phyloP scores from a whole-genome alignment of 2,888 invertebrate genomes.

The Neoaliturus tenellus region DNA sequence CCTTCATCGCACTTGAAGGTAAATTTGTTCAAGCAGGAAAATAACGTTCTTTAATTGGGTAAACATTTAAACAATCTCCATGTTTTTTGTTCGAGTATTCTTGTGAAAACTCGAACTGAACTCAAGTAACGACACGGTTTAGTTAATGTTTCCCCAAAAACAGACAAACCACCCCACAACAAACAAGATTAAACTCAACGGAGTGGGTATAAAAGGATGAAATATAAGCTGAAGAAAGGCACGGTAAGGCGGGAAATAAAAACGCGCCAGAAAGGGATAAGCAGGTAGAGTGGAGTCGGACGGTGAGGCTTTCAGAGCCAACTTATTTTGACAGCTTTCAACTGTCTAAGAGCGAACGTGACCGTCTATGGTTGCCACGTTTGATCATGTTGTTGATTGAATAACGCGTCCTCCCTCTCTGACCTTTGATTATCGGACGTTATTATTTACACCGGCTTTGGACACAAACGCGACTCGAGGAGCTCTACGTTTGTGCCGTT shows the following conservation, averaged over 20 bases:
- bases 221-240: slow-evolving; percentile 13
- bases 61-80: no score
- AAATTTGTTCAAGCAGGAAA: no score
- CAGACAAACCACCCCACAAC: no score
- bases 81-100: no score
- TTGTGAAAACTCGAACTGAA: no score
- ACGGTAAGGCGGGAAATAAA: slow-evolving; percentile 20
- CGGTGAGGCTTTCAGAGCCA: slow-evolving; percentile 18
- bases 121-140: no score
- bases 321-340: slow-evolving; percentile 53
- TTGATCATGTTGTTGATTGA: slow-evolving; percentile 48
- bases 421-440: not conserved
- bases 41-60: no score
- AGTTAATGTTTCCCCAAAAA: no score
- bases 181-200: slow-evolving; percentile 2
- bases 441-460: not conserved
- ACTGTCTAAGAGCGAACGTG: slow-evolving; percentile 40
- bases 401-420: slow-evolving; percentile 4
- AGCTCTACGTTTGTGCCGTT: no score
- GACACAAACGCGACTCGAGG: not conserved
- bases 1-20: no score
- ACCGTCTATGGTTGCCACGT: slow-evolving; percentile 23
- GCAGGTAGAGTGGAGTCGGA: slow-evolving; percentile 1
- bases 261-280: slow-evolving; percentile 12
- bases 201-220: slow-evolving; percentile 10